A percentile compares a stretch with the other conserved stretches of the same genome.
Evolutionary conservation across 30 jellyfish, hydroid and myxozoan genomes (phyloP).

Genomic region (Aurelia sp.): DNA sequence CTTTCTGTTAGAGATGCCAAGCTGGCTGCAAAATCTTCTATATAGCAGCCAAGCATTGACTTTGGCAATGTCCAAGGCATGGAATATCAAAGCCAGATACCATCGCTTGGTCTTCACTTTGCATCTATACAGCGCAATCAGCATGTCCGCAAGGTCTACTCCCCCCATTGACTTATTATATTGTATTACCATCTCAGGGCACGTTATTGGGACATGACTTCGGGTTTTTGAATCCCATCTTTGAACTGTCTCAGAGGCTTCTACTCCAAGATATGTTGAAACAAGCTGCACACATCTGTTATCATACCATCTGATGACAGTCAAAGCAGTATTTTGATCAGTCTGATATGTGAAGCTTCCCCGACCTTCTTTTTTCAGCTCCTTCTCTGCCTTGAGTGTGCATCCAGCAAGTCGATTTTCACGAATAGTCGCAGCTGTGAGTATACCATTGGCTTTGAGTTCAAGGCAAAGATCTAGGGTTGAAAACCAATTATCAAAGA

Average conservation of each 20-base stretch:
- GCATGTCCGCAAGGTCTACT: slow-evolving; percentile 82
- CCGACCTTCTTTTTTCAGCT: slow-evolving; percentile 60
- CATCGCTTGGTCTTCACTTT: slow-evolving; percentile 67
- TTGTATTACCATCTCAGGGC: slow-evolving; percentile 46
- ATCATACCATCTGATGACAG: slow-evolving; percentile 62
- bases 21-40: slow-evolving; percentile 36
- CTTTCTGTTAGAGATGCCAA: slow-evolving; percentile 26
- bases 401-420: slow-evolving; percentile 60
- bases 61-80: slow-evolving; percentile 53
- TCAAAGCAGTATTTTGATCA: slow-evolving; percentile 68
- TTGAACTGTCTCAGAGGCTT: slow-evolving; percentile 5
- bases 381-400: slow-evolving; percentile 57
- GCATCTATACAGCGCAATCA: slow-evolving; percentile 55
- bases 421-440: slow-evolving; percentile 53
- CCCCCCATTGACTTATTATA: slow-evolving; percentile 78
- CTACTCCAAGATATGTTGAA: slow-evolving; percentile 35
- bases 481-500: slow-evolving; percentile 78
- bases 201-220: slow-evolving; percentile 9
- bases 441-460: slow-evolving; percentile 61
- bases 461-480: slow-evolving; percentile 53
- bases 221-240: slow-evolving; percentile 60
- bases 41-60: slow-evolving; percentile 74
- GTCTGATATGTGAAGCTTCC: slow-evolving; percentile 39
- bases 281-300: slow-evolving; percentile 68
- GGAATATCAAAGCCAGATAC: slow-evolving; percentile 43